Evolutionary conservation across 1,140 invertebrate genomes (phyloP).

Genomic region (Zaprionus ornatus): DNA sequence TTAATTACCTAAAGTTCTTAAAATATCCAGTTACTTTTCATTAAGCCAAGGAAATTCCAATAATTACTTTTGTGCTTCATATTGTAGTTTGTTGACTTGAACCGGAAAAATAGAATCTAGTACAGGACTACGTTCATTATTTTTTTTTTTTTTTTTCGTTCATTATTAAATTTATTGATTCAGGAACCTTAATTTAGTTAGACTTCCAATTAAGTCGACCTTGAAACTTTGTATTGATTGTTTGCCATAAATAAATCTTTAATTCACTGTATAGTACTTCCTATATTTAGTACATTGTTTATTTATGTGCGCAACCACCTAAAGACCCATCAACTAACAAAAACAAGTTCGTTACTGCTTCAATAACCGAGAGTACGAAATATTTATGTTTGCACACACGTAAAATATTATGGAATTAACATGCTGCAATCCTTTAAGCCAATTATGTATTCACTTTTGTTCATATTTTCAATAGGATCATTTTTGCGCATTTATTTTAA

Average conservation of each 20-base stretch:
- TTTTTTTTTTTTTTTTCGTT: too few species aligned
- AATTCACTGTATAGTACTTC: neutral
- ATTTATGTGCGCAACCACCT: neutral
- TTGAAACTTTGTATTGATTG: slow-evolving; percentile 9
- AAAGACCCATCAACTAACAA: neutral
- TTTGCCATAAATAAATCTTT: neutral
- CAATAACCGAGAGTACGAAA: neutral
- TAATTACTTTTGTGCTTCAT: too few species aligned
- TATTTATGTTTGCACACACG: neutral
- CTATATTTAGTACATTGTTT: neutral
- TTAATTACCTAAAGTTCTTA: too few species aligned
- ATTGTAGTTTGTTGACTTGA: too few species aligned
- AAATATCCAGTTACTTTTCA: too few species aligned
- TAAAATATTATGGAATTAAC: neutral
- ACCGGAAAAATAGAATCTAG: neutral
- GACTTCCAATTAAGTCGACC: neutral
- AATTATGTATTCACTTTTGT: neutral
- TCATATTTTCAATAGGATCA: neutral
- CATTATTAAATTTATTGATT: slow-evolving; percentile 3
- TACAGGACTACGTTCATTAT: neutral
- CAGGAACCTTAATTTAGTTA: neutral
- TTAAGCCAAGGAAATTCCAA: too few species aligned
- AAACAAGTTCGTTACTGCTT: neutral
- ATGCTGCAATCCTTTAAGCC: slow-evolving; percentile 6
- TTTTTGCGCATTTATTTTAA: neutral